These are phyloP conservation scores for Oryzias melastigma DNA, from an alignment of 2,113 vertebrate species.

Conservation along the genomic window DNA sequence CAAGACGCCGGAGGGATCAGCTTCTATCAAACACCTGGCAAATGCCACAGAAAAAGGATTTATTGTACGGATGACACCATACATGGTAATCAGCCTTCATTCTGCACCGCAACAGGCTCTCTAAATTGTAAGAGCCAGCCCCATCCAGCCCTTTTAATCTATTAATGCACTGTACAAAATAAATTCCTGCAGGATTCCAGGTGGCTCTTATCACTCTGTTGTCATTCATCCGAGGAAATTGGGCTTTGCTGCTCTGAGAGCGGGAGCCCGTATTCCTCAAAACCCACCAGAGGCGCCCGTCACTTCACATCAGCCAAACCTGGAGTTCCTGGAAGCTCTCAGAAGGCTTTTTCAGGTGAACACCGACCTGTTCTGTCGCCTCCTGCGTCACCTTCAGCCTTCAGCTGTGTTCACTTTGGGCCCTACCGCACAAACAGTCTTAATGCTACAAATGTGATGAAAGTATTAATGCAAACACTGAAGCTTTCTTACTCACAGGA, in stretches of 20 bases:
- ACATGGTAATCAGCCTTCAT: conserved; percentile 47
- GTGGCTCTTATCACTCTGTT: conserved; percentile 14
- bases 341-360: conserved; percentile 40
- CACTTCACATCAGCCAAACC: conserved; percentile 52
- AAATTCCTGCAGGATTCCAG: conserved; percentile 24
- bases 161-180: conserved; percentile 51
- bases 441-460: background rate
- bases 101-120: conserved; percentile 35
- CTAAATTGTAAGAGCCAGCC: conserved; percentile 25
- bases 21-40: conserved; percentile 52
- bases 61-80: conserved; percentile 42
- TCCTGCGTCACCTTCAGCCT: conserved; percentile 10
- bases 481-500: too few species aligned
- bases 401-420: conserved; percentile 9
- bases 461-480: background rate
- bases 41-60: conserved; percentile 47
- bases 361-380: conserved; percentile 14
- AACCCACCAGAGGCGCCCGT: conserved; percentile 44
- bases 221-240: conserved; percentile 30
- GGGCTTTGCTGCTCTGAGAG: conserved; percentile 14
- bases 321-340: conserved; percentile 22
- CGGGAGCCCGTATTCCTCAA: conserved; percentile 26
- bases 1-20: conserved; percentile 39
- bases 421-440: background rate
- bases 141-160: conserved; percentile 34